phyloP scores from a whole-genome alignment of 2,113 vertebrate genomes.

The Mellivora capensis region DNA sequence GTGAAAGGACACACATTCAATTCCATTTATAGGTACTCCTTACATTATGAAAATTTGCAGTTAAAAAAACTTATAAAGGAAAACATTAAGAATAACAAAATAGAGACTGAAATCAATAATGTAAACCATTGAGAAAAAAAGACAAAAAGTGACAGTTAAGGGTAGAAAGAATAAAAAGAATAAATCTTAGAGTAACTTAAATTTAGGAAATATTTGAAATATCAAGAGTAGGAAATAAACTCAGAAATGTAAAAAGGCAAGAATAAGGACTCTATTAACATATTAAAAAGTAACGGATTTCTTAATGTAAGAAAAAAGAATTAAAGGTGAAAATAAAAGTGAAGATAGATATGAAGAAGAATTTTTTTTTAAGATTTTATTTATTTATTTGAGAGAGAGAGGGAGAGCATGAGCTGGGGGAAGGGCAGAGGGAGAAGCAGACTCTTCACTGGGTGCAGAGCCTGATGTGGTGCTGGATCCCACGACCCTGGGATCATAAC shows the following conservation, averaged over 20 bases:
- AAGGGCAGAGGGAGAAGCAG: no score
- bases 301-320: neutral
- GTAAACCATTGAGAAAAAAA: neutral
- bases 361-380: no score
- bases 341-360: neutral
- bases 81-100: neutral
- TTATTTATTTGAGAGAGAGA: no score
- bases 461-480: no score
- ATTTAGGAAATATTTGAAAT: conserved; percentile 5
- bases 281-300: neutral
- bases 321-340: neutral
- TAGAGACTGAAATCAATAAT: neutral
- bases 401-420: no score
- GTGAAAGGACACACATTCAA: neutral
- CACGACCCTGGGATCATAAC: no score
- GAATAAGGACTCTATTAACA: neutral
- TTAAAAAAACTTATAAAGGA: neutral
- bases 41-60: neutral
- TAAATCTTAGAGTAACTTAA: neutral
- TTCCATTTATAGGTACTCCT: neutral
- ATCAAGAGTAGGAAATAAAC: neutral
- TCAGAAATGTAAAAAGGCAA: neutral
- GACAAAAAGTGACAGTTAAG: neutral
- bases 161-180: neutral
- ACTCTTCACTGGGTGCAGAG: no score